phyloP scores from a whole-genome alignment of 2,113 vertebrate species.

The Oceanites oceanicus region DNA sequence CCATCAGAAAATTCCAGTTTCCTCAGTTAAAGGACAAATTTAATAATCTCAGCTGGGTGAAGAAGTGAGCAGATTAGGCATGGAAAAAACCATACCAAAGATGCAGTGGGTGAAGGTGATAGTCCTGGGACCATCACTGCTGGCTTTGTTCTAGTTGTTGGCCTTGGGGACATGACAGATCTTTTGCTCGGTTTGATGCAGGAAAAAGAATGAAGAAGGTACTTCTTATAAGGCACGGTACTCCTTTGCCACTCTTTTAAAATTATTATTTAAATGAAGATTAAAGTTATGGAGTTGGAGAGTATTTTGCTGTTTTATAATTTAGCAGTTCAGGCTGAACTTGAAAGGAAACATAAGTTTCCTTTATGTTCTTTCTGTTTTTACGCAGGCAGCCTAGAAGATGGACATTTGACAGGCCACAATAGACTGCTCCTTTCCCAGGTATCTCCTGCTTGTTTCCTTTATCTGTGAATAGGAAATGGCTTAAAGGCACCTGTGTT shows the following conservation, averaged over 20 bases:
- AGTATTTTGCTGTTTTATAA: conserved; percentile 55
- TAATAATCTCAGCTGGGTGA: not conserved
- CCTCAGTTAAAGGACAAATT: not conserved
- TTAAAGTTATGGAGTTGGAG: conserved; percentile 48
- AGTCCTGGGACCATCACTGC: not conserved
- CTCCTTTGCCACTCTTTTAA: not conserved
- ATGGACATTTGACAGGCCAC: conserved; percentile 77
- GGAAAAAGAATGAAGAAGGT: conserved; percentile 3
- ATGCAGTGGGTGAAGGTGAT: not conserved
- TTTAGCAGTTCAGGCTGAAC: conserved; percentile 57
- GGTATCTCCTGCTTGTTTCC: conserved; percentile 82
- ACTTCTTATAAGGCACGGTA: not conserved
- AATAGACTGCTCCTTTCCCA: conserved; percentile 88
- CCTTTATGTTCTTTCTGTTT: conserved; percentile 71
- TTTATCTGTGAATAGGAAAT: conserved; percentile 86
- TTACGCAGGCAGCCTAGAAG: conserved; percentile 67
- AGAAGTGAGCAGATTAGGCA: not conserved
- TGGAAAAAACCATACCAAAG: not conserved
- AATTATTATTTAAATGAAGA: not conserved
- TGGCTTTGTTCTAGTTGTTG: conserved; percentile 11
- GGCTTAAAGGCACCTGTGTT: conserved; percentile 89
- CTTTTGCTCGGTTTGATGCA: not conserved
- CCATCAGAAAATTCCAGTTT: not conserved
- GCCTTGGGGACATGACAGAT: not conserved
- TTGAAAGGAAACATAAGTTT: too few relatives aligned